These are phyloP conservation scores for Gryllus bimaculatus DNA, from an alignment of 1,140 invertebrate genomes.

Conservation along the genomic window DNA sequence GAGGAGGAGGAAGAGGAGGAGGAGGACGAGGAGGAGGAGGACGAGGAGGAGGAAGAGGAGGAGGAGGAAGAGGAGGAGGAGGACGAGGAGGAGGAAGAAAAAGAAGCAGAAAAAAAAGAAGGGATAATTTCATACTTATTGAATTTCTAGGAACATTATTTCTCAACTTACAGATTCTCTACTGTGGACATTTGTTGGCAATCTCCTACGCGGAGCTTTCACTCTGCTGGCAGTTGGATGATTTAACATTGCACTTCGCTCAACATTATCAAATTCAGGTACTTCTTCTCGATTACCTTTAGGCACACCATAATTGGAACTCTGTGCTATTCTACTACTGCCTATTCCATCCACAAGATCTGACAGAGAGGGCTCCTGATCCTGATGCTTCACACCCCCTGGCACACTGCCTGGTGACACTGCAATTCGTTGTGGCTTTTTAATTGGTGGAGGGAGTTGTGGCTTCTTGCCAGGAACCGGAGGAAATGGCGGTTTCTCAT, in stretches of 20 bases:
- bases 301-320: background rate
- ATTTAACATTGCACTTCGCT: constrained; percentile 44
- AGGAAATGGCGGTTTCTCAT: constrained; percentile 12
- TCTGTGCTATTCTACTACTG: background rate
- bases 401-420: background rate
- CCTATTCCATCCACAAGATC: background rate
- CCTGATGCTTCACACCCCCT: background rate
- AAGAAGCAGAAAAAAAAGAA: no score
- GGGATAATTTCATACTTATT: no score
- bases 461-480: constrained; percentile 16
- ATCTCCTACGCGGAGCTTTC: constrained; percentile 51
- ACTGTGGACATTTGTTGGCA: constrained; percentile 41
- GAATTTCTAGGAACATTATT: no score
- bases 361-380: background rate
- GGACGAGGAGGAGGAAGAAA: no score
- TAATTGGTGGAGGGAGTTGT: constrained; percentile 12
- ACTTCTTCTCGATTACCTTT: background rate
- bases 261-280: constrained; percentile 47
- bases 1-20: no score
- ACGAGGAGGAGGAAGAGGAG: no score
- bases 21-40: no score
- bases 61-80: no score
- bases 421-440: constrained; percentile 15
- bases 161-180: constrained; percentile 11
- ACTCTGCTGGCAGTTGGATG: constrained; percentile 54